phyloP scores from a whole-genome alignment of 2,797 vertebrate species.

The Streptopelia turtur region DNA sequence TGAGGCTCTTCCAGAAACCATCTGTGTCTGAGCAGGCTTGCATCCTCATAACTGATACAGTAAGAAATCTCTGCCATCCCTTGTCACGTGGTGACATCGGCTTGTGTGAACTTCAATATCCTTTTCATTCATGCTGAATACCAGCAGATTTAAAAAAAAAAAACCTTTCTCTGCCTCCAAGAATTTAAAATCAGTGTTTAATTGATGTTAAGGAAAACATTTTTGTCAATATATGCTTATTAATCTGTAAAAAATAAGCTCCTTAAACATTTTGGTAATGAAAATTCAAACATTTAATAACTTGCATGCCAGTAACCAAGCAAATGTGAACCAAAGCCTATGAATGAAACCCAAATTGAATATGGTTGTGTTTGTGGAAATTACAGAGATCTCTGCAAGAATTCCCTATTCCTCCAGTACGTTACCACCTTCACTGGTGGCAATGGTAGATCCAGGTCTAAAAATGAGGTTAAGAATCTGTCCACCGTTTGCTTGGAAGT shows the following conservation, averaged over 20 bases:
- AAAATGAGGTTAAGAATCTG: background rate
- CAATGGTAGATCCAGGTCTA: background rate
- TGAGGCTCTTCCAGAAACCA: background rate
- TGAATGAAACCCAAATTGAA: background rate
- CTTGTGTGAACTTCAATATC: background rate
- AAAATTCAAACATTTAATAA: background rate
- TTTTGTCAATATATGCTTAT: background rate
- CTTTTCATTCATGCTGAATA: background rate
- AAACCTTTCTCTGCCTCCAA: background rate
- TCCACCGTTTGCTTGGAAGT: background rate
- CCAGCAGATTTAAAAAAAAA: background rate
- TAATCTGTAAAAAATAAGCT: background rate
- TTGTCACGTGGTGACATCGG: fast-evolving
- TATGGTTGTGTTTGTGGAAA: background rate
- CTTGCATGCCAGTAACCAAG: background rate
- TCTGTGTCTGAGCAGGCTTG: background rate
- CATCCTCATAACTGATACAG: background rate
- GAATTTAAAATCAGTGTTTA: background rate
- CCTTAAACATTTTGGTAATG: background rate
- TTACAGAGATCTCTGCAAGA: background rate
- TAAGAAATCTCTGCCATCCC: background rate
- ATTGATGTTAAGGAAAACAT: background rate
- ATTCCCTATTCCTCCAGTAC: background rate
- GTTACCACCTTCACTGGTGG: background rate
- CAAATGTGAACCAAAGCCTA: background rate